These are phyloP conservation scores for Cremastobaeus sp. DNA, from an alignment of 2,888 invertebrate genomes.

Conservation along the genomic window DNA sequence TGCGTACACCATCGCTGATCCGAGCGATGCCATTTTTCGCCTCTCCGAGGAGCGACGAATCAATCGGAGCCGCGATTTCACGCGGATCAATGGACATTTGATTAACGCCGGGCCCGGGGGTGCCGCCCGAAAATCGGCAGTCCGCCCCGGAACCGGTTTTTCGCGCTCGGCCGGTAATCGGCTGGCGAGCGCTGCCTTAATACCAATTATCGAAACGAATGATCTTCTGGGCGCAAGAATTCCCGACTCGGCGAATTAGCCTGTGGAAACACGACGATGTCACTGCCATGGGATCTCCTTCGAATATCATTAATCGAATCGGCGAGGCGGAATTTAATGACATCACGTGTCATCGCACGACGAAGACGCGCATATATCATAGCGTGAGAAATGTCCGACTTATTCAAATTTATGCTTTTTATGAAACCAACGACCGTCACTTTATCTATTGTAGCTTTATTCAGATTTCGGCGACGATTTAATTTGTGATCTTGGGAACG, in stretches of 20 bases:
- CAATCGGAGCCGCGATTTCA: constrained; percentile 25
- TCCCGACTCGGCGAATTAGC: constrained; percentile 55
- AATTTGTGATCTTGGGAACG: constrained; percentile 23
- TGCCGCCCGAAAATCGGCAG: constrained; percentile 41
- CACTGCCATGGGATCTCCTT: constrained; percentile 54
- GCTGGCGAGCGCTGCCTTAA: constrained; percentile 44
- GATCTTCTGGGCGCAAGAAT: constrained; percentile 57
- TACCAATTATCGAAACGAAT: constrained; percentile 60
- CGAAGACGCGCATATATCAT: constrained; percentile 46
- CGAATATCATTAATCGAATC: constrained; percentile 59
- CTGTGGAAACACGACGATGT: constrained; percentile 55
- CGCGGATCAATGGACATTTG: constrained; percentile 36
- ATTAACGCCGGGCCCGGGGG: constrained; percentile 23
- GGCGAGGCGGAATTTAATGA: constrained; percentile 61
- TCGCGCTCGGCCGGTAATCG: constrained; percentile 54
- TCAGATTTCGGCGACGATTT: constrained; percentile 37
- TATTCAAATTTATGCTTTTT: constrained; percentile 52
- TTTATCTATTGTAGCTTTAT: constrained; percentile 36
- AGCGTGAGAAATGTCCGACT: constrained; percentile 53
- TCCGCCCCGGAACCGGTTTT: constrained; percentile 50
- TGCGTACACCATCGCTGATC: neutral
- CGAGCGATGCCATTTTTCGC: constrained; percentile 25
- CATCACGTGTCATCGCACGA: constrained; percentile 56
- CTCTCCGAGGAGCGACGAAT: constrained; percentile 36
- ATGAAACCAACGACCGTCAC: constrained; percentile 28